phyloP scores from a whole-genome alignment of 2,888 invertebrate species.

The Argynnis bischoffii region DNA sequence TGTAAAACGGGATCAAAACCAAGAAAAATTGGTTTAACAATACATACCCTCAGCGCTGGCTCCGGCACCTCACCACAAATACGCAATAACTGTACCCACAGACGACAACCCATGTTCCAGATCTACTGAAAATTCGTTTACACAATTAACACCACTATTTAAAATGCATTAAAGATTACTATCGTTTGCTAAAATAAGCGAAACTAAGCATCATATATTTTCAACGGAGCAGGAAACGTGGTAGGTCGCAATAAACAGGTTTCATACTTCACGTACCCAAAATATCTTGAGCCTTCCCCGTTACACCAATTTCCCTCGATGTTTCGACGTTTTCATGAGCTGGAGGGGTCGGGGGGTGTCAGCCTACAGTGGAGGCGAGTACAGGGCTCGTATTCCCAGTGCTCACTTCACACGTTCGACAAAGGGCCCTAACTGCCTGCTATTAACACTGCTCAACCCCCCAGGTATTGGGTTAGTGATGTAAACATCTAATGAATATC shows the following conservation, averaged over 20 bases:
- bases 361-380: constrained; percentile 44
- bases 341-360: constrained; percentile 44
- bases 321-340: constrained; percentile 13
- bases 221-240: constrained; percentile 46
- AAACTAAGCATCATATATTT: constrained; percentile 34
- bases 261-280: constrained; percentile 52
- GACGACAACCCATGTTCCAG: constrained; percentile 16
- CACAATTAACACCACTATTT: constrained; percentile 30
- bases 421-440: constrained; percentile 81
- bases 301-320: constrained; percentile 22
- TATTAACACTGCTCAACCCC: constrained; percentile 74
- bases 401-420: constrained; percentile 78
- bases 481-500: constrained; percentile 43
- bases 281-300: constrained; percentile 44
- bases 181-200: constrained; percentile 27
- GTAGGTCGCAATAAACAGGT: constrained; percentile 55
- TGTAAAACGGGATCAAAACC: constrained; percentile 33
- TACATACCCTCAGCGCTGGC: constrained; percentile 29
- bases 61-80: constrained; percentile 34
- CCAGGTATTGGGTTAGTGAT: constrained; percentile 55
- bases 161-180: constrained; percentile 19
- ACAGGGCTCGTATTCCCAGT: constrained; percentile 64
- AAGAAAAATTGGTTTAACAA: constrained; percentile 36
- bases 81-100: constrained; percentile 42
- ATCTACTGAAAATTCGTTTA: neutral